Base-by-base conservation (phyloP, 2,888 invertebrate species). In the Acleris sparsana region DNA sequence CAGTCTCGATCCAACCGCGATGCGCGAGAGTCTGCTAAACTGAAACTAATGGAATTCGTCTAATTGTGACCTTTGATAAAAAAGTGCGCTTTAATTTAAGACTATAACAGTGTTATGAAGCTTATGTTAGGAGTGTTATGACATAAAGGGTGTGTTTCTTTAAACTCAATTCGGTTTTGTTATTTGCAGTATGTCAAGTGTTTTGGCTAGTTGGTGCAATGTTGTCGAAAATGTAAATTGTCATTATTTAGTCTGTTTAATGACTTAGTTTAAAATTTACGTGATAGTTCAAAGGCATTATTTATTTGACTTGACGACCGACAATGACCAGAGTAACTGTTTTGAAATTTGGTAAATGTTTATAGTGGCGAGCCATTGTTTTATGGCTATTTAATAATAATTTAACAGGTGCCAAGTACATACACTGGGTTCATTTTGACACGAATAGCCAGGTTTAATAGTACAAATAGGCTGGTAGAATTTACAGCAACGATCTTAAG, bases 1-100 rank as follows among this genome's bases (percentile, higher is more conserved):
- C 92, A 92, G 92, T 92, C 87, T 83, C 80, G 85, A 80, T 82
- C 71, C 73, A 71, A 68, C 72, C 77, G 82, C 80, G 82, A 72
- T 80, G 84, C 88, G 88, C 80, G 87, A 90, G 88, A 78, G 78
- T 76, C 73, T 74, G 70, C 71, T 73, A 73, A 58, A 57, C 56
- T 39, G 51, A 56, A 57, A 53, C 46, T 56, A 61, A 56, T 52
- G 51, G 46, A 48, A 57, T 57, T 46, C 25, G 43, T 57, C 52
- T 53, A 55, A 25, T 57, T 62, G 33, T 59, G 29, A 18, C 39
- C 52, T 17, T 57, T 16, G 20, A 17, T 44, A 52, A 18, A 11
- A 11, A 33, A 43, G 65, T 65, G 66, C 53, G 29, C 43, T 3
- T n/a, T 57, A 7, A 33, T 22, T 22, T 29, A 61, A 46, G n/a